phyloP scores from a whole-genome alignment of 2,888 invertebrate genomes.

The Drosophila peninsularis region DNA sequence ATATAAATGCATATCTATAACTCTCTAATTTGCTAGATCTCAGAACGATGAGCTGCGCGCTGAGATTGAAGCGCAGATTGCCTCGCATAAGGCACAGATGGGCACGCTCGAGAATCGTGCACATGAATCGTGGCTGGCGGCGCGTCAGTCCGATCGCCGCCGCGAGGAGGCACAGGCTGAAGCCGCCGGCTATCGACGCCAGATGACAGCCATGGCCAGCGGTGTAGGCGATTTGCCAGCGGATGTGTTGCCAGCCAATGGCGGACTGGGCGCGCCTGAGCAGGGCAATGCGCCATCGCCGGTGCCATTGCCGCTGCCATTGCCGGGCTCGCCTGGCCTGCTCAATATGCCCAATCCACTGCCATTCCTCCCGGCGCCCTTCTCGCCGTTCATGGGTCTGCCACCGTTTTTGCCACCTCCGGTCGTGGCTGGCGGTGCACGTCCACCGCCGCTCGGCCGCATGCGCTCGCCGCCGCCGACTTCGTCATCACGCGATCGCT shows the following conservation, averaged over 20 bases:
- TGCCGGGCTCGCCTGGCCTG: constrained; percentile 84
- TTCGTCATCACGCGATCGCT: constrained; percentile 57
- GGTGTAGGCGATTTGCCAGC: constrained; percentile 46
- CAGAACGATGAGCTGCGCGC: constrained; percentile 89
- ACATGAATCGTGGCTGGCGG: constrained; percentile 94
- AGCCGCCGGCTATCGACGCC: constrained; percentile 88
- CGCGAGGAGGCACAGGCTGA: constrained; percentile 92
- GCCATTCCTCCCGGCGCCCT: constrained; percentile 87
- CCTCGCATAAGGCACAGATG: constrained; percentile 88
- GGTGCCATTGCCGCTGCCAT: constrained; percentile 77
- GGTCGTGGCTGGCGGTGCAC: constrained; percentile 85
- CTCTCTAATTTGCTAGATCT: constrained; percentile 78
- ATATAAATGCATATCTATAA: background rate
- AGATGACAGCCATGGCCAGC: constrained; percentile 85
- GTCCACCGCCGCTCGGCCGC: constrained; percentile 86
- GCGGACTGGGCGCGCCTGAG: constrained; percentile 48
- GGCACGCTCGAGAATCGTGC: constrained; percentile 92
- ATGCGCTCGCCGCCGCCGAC: constrained; percentile 86
- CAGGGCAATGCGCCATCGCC: constrained; percentile 82
- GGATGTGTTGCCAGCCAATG: constrained; percentile 51
- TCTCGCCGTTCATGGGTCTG: constrained; percentile 88
- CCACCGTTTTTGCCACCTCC: constrained; percentile 86
- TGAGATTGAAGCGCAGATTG: constrained; percentile 94
- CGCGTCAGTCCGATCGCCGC: constrained; percentile 92
- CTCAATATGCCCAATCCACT: constrained; percentile 84